phyloP scores from a whole-genome alignment of 2,797 vertebrate genomes.

The Taenioides sp. region DNA sequence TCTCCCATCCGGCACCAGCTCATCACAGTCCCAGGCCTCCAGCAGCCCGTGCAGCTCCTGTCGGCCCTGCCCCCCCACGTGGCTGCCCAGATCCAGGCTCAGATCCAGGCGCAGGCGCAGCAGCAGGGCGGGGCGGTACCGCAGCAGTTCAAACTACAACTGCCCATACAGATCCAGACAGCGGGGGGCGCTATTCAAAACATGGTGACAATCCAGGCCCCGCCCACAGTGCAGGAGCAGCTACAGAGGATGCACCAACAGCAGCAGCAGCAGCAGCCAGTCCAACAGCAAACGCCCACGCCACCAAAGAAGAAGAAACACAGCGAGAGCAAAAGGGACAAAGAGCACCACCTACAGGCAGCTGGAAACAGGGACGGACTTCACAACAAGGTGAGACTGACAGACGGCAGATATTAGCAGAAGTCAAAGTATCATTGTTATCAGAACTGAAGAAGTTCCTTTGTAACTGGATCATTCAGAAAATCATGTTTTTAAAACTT shows the following conservation, averaged over 20 bases:
- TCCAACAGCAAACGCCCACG: slow-evolving; percentile 82
- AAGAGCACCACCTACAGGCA: slow-evolving; percentile 84
- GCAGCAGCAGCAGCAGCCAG: slow-evolving; percentile 82
- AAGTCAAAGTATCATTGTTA: too few relatives aligned
- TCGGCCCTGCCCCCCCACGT: slow-evolving; percentile 81
- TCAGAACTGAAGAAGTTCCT: too few relatives aligned
- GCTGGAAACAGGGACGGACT: slow-evolving; percentile 85
- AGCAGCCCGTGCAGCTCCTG: slow-evolving; percentile 88
- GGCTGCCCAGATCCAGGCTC: slow-evolving; percentile 86
- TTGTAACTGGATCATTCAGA: too few relatives aligned
- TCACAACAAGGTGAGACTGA: slow-evolving; percentile 87
- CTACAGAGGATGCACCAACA: slow-evolving; percentile 91
- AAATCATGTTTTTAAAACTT: too few relatives aligned
- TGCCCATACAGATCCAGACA: slow-evolving; percentile 86
- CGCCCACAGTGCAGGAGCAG: slow-evolving; percentile 88
- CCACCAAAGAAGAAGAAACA: slow-evolving; percentile 88
- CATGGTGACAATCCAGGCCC: slow-evolving; percentile 89
- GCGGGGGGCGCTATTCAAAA: slow-evolving; percentile 85
- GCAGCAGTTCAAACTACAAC: slow-evolving; percentile 90
- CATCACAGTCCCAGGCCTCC: slow-evolving; percentile 86
- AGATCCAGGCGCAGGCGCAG: slow-evolving; percentile 79
- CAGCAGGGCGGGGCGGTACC: slow-evolving; percentile 76
- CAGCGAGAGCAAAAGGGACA: slow-evolving; percentile 80
- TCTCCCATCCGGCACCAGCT: slow-evolving; percentile 84
- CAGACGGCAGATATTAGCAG: not conserved